A percentile compares a stretch with the other conserved stretches of the same genome.
phyloP scores from a whole-genome alignment of 2,888 invertebrate species.

The Callyntrura sp. region DNA sequence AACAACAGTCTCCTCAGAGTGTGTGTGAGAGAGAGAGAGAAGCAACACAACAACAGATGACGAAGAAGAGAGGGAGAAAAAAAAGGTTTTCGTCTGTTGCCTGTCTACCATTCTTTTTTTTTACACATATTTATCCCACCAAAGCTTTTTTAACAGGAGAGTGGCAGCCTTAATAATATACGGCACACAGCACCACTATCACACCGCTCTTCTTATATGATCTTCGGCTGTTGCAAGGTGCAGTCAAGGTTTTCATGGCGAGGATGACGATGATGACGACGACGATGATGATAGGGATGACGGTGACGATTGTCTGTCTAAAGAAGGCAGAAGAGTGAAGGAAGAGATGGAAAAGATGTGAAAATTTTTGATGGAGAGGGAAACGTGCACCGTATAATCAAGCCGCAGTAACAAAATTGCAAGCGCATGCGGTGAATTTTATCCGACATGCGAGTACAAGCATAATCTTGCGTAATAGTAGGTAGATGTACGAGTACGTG shows the following conservation, averaged over 20 bases:
- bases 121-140: neutral
- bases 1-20: too few relatives aligned
- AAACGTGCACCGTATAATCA: conserved; percentile 47
- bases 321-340: conserved; percentile 11
- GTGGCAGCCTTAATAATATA: neutral
- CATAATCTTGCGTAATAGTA: neutral
- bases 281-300: neutral
- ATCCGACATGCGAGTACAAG: neutral
- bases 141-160: neutral
- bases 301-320: conserved; percentile 32
- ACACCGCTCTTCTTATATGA: neutral
- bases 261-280: neutral
- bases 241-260: conserved; percentile 11
- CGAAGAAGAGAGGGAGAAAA: conserved; percentile 7
- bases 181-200: neutral
- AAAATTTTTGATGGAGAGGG: conserved; percentile 40
- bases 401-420: neutral
- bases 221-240: neutral
- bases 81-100: conserved; percentile 35
- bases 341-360: neutral
- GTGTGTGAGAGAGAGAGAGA: too few relatives aligned
- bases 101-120: conserved; percentile 35
- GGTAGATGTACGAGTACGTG: too few relatives aligned
- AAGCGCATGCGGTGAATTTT: neutral
- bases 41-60: neutral